Conservation (phyloP, 1,140 invertebrate genomes). For the Caenorhabditis latens region DNA sequence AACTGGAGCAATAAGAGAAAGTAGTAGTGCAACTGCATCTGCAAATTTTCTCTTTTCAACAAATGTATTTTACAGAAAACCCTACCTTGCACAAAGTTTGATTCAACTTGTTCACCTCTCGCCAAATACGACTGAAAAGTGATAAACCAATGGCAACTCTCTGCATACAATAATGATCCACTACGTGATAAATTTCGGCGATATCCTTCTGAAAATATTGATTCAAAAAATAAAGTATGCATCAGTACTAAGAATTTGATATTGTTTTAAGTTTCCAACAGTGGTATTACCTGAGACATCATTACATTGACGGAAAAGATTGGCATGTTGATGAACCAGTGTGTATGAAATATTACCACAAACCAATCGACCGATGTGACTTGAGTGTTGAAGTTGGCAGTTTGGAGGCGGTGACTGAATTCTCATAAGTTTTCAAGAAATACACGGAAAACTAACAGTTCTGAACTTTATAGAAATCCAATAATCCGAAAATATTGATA, state of each 20-base stretch:
- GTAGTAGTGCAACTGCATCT: constrained; percentile 10
- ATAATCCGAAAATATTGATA: constrained; percentile 61
- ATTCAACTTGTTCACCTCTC: constrained; percentile 27
- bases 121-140: constrained; percentile 25
- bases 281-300: constrained; percentile 58
- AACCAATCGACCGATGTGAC: constrained; percentile 38
- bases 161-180: constrained; percentile 33
- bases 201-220: constrained; percentile 54
- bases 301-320: constrained; percentile 64
- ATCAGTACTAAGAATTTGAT: background rate
- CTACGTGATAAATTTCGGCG: constrained; percentile 36
- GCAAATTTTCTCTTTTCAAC: background rate
- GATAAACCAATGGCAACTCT: constrained; percentile 51
- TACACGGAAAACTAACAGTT: background rate
- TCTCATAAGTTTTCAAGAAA: too few species aligned
- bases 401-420: background rate
- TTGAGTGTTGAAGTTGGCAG: background rate
- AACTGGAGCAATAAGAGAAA: constrained; percentile 22
- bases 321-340: constrained; percentile 60
- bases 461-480: constrained; percentile 62
- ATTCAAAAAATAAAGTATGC: constrained; percentile 48
- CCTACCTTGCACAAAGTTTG: background rate
- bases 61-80: background rate
- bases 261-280: background rate
- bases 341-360: constrained; percentile 54